Evolutionary conservation across 2,888 invertebrate species (phyloP).

Genomic region (Nemapogon koenigi): DNA sequence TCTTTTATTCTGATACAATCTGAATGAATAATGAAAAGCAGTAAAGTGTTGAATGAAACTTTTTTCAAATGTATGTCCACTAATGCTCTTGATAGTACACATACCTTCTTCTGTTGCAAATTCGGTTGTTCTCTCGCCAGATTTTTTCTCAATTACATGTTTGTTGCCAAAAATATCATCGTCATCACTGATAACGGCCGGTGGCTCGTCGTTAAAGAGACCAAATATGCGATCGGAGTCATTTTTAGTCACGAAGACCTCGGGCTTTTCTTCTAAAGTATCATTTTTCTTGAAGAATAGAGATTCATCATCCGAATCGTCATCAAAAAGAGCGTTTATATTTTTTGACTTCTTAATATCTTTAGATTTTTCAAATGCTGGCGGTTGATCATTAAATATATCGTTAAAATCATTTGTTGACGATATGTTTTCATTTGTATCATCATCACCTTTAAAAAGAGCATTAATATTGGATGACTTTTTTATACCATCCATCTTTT

Average conservation of each 20-base stretch:
- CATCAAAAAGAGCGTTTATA: constrained; percentile 50
- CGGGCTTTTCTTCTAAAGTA: constrained; percentile 33
- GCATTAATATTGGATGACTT: background rate
- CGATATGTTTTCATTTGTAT: background rate
- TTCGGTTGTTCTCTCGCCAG: background rate
- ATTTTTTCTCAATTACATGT: constrained; percentile 1
- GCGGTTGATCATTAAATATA: constrained; percentile 38
- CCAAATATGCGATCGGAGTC: constrained; percentile 31
- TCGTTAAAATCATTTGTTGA: constrained; percentile 23
- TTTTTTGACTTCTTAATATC: constrained; percentile 49
- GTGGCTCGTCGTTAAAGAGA: constrained; percentile 46
- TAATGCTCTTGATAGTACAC: too few relatives aligned
- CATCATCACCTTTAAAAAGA: background rate
- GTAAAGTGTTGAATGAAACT: too few relatives aligned
- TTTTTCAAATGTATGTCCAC: too few relatives aligned
- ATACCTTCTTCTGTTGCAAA: too few relatives aligned
- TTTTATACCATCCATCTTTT: background rate
- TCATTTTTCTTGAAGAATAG: constrained; percentile 49
- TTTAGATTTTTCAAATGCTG: constrained; percentile 42
- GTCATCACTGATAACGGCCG: constrained; percentile 24
- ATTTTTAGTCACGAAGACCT: constrained; percentile 20
- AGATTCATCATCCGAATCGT: constrained; percentile 53
- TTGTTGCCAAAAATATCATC: constrained; percentile 4
- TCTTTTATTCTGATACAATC: too few relatives aligned
- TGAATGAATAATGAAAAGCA: too few relatives aligned